Base-by-base conservation (phyloP, 2,888 invertebrate genomes). In the Drosophila niveifrons region DNA sequence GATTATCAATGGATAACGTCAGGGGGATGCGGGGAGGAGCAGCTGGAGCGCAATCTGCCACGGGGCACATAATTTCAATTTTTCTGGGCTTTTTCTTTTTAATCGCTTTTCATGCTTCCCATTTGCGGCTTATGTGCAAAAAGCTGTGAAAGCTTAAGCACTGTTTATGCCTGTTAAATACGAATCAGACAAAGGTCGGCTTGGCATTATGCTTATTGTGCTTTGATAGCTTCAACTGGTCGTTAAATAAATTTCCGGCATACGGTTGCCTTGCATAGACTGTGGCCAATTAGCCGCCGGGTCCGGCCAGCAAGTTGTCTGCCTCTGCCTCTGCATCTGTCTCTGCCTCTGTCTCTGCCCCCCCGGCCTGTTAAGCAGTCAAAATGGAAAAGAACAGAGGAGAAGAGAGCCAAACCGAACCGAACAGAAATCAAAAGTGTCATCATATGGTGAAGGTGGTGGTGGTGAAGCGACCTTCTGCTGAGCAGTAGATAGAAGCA, bases 81-180 rank as follows among this genome's bases (percentile, higher is more conserved):
- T 88, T 66, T 66, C 61, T 46, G 55, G 52, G 68, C 50, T 72
- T 68, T 66, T 66, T 68, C 64, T 66, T 64, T 34, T 56, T 23
- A 52, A 66, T 46, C 53, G 63, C 9, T 64, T 58, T 61, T 47
- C n/a, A 17, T 50, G 18, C 23, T 41, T 23, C 15, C 18, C 41
- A 23, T 61, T 55, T 39, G 17, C 29, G 44, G 39, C 15, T 48
- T 55, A 50, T 50, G 61, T 18, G 34, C 63, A 71, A 65, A 62
- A 51, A 56, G 52, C 50, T 72, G 70, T 63, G 47, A 64, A 61
- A 62, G 74, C 74, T 87, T 79, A 84, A 87, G 65, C 75, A 79
- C 70, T 78, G 83, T 89, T 90, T 83, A 88, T 79, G 78, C 72
- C 74, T 75, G 75, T 77, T 82, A 74, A 82, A 75, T 82, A 67